Base-by-base conservation (phyloP, 2,888 invertebrate species). In the Scrobipalpa costella region DNA sequence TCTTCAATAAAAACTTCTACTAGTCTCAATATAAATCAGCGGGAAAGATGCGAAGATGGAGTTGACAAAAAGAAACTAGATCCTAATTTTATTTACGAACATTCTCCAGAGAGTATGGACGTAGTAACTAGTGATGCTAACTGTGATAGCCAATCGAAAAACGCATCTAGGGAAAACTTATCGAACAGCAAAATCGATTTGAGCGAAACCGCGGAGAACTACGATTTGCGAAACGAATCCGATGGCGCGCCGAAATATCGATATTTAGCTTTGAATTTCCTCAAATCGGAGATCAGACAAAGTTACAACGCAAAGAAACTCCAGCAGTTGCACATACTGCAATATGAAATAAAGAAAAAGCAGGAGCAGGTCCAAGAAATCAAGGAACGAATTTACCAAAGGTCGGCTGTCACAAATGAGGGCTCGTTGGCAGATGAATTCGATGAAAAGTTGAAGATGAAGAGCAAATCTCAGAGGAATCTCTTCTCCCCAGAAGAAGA, bases 291-390 rank as follows among this genome's bases (percentile, higher is more conserved):
- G 76, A 92, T 96, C 59, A 93, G 94, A 66, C 93, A 92, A 2
- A 96, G 96, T 78, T 97, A 96, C 74, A 94, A 93, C 52, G 92
- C 96, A 7, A 92, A 92, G 1, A 95, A 95, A 69, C 81, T 97
- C n/a, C 93, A 94, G 63, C 93, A 93, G 72, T 75, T 96, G 38
- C 95, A 95, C 78, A 90, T 93, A 49, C 81, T 95, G 15, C 96
- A 96, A 88, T 94, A 96, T 68, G 93, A 94, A 3, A 94, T 95
- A 64, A 94, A 94, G 78, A 95, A 95, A 73, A 92, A 93, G 63
- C 92, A 93, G 50, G 92, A 94, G 27, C 94, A 95, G 7, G 94
- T 94, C 0, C 89, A 93, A 62, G 92, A 90, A 27, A 86, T 92
- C 21, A 92, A 92, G 62, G 89, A 90, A 67, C 81, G 84, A 34